Conservation (phyloP, 1,140 invertebrate genomes). For the Parasteatoda tepidariorum region DNA sequence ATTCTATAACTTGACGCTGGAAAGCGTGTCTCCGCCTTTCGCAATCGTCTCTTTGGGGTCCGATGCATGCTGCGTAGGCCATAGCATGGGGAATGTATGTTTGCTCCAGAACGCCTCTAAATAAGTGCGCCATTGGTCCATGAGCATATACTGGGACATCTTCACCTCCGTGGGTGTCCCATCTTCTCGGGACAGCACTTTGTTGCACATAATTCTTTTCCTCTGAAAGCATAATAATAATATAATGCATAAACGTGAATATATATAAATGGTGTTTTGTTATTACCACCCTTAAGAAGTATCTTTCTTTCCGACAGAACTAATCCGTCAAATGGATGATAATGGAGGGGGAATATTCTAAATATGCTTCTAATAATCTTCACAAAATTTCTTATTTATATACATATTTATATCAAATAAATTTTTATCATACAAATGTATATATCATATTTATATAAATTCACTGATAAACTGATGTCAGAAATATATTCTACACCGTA, state of each 20-base stretch:
- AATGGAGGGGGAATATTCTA: too few species aligned
- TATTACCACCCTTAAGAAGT: too few species aligned
- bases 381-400: too few species aligned
- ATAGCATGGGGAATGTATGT: slow-evolving; percentile 89
- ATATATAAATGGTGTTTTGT: background rate
- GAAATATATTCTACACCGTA: too few species aligned
- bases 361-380: too few species aligned
- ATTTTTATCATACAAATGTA: too few species aligned
- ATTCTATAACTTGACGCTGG: slow-evolving; percentile 31
- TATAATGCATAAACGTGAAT: background rate
- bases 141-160: slow-evolving; percentile 73
- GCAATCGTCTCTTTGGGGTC: slow-evolving; percentile 61
- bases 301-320: too few species aligned
- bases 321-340: too few species aligned
- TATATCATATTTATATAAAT: too few species aligned
- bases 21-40: slow-evolving; percentile 9
- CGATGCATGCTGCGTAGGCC: slow-evolving; percentile 72
- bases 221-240: slow-evolving; percentile 26
- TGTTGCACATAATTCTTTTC: slow-evolving; percentile 56
- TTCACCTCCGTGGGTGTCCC: too few species aligned
- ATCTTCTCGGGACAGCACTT: slow-evolving; percentile 40
- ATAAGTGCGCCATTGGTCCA: slow-evolving; percentile 88
- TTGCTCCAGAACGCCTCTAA: slow-evolving; percentile 91
- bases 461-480: too few species aligned
- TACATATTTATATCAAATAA: too few species aligned